phyloP scores from a whole-genome alignment of 2,888 invertebrate species.

The Aphelenchoides bicaudatus region DNA sequence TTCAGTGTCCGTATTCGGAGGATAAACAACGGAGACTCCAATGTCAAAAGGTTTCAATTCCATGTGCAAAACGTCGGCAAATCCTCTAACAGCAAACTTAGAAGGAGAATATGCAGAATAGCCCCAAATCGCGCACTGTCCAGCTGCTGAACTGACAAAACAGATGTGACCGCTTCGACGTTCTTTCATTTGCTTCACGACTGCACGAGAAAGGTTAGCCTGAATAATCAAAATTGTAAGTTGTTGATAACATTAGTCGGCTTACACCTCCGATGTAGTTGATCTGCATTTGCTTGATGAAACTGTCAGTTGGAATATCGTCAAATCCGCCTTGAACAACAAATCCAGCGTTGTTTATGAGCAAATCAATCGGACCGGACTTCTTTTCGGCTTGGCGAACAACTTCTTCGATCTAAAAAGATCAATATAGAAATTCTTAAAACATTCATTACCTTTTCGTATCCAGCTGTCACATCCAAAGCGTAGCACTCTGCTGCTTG shows the following conservation, averaged over 20 bases:
- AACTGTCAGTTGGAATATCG: slow-evolving; percentile 45
- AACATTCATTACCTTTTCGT: slow-evolving; percentile 36
- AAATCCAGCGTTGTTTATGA: slow-evolving; percentile 86
- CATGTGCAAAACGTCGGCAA: slow-evolving; percentile 91
- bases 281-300: slow-evolving; percentile 72
- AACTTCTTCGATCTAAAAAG: slow-evolving; percentile 38
- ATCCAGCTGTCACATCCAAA: slow-evolving; percentile 46
- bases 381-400: slow-evolving; percentile 69
- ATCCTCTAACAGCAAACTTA: slow-evolving; percentile 78
- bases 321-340: slow-evolving; percentile 48
- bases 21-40: slow-evolving; percentile 75
- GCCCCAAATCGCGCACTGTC: slow-evolving; percentile 79
- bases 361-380: slow-evolving; percentile 78
- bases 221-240: slow-evolving; percentile 18
- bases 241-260: slow-evolving; percentile 21
- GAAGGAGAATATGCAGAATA: slow-evolving; percentile 84
- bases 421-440: background rate
- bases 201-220: slow-evolving; percentile 52
- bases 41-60: slow-evolving; percentile 75
- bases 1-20: slow-evolving; percentile 95
- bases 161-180: slow-evolving; percentile 50
- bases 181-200: slow-evolving; percentile 50
- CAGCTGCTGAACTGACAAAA: slow-evolving; percentile 62
- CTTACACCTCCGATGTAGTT: slow-evolving; percentile 77
- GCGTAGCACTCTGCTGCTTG: slow-evolving; percentile 49